Percentiles rank a stretch among this genome's conserved stretches.
Conservation (phyloP, 2,888 invertebrate genomes). For the Athrips mouffetella region DNA sequence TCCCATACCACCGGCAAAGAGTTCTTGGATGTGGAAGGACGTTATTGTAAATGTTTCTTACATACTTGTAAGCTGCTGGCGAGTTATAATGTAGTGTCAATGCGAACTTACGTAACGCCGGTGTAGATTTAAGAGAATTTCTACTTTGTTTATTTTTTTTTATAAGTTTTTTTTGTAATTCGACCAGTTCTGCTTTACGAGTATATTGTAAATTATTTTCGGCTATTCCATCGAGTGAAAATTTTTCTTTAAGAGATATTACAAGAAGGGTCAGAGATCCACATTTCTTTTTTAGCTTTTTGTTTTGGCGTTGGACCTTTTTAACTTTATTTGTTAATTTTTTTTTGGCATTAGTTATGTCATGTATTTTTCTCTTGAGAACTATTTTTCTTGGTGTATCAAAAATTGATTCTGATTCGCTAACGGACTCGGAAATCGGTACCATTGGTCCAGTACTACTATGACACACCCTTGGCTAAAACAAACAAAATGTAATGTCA, state of each 20-base stretch:
- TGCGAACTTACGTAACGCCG: constrained; percentile 23
- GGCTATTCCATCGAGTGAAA: neutral
- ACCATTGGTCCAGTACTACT: neutral
- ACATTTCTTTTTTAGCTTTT: constrained; percentile 14
- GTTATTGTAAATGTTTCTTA: constrained; percentile 5
- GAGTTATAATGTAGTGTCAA: constrained; percentile 13
- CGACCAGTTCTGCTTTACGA: constrained; percentile 18
- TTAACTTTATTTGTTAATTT: constrained; percentile 3
- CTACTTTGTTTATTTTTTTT: constrained; percentile 17
- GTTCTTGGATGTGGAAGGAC: constrained; percentile 15
- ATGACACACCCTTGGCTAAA: neutral
- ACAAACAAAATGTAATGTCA: neutral
- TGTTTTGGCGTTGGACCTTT: constrained; percentile 10
- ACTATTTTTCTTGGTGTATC: constrained; percentile 11
- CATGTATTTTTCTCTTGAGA: constrained; percentile 6
- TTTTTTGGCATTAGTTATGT: neutral
- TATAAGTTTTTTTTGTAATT: constrained; percentile 15
- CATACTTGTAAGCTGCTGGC: constrained; percentile 16
- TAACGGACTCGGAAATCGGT: constrained; percentile 8
- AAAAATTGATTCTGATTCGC: constrained; percentile 13
- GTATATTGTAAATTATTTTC: constrained; percentile 17
- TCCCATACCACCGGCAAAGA: constrained; percentile 10
- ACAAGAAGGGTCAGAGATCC: constrained; percentile 9
- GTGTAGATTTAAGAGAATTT: constrained; percentile 5
- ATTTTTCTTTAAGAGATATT: neutral